These are phyloP conservation scores for Sitophilus oryzae DNA, from an alignment of 1,140 invertebrate species.

Conservation along the genomic window DNA sequence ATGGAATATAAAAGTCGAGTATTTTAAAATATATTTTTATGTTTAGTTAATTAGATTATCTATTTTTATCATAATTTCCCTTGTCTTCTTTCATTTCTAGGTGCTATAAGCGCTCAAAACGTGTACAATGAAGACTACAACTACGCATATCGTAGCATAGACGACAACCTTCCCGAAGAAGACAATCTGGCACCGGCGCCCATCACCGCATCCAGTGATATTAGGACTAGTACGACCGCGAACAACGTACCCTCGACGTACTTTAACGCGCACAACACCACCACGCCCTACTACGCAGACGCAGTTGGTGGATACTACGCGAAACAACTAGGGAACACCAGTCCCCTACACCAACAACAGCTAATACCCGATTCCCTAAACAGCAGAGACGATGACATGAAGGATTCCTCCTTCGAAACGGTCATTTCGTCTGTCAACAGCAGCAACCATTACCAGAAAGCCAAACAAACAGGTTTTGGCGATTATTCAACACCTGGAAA, in stretches of 20 bases:
- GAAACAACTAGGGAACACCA: slow-evolving; percentile 29
- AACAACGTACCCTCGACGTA: slow-evolving; percentile 33
- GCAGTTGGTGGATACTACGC: slow-evolving; percentile 18
- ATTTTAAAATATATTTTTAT: no score
- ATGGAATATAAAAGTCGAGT: no score
- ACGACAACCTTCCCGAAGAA: slow-evolving; percentile 42
- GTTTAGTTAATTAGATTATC: background rate
- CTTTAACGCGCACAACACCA: slow-evolving; percentile 33
- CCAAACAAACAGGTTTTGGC: slow-evolving; percentile 33
- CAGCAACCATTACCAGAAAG: slow-evolving; percentile 41
- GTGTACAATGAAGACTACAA: slow-evolving; percentile 64
- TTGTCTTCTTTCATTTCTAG: slow-evolving; percentile 7
- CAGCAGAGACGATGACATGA: slow-evolving; percentile 51
- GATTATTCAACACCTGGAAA: slow-evolving; percentile 40
- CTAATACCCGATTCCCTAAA: slow-evolving; percentile 53
- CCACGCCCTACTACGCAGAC: slow-evolving; percentile 43
- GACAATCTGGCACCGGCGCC: slow-evolving; percentile 25
- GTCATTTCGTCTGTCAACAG: slow-evolving; percentile 51
- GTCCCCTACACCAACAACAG: slow-evolving; percentile 44
- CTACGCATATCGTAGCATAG: slow-evolving; percentile 58
- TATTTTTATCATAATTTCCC: background rate
- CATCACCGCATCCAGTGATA: slow-evolving; percentile 29
- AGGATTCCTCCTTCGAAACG: slow-evolving; percentile 57
- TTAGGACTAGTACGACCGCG: slow-evolving; percentile 43
- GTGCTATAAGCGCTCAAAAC: slow-evolving; percentile 48